Base-by-base conservation (phyloP, 2,113 vertebrate species). In the Pelobates fuscus region DNA sequence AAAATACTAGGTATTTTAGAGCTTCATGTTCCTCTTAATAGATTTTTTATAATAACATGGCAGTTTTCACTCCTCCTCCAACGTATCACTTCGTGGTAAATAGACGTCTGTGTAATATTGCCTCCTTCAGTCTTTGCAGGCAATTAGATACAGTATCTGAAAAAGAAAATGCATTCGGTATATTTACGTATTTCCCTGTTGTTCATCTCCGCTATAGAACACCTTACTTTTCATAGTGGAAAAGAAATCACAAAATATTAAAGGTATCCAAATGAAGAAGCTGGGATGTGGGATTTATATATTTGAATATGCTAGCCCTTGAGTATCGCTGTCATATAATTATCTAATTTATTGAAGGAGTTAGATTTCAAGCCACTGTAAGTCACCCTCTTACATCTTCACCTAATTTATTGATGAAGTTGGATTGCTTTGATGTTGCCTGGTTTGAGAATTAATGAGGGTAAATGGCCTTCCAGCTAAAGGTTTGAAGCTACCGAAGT, bases 321-420 rank as follows among this genome's bases (percentile, higher is more conserved):
- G 17, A 54, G n/a, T 57, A 46, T 43, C 62, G 1, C n/a, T 58
- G 10, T 29, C 12, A 58, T 29, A 25, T 59, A 74, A 74, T 74
- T 66, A 66, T 66, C 62, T 66, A 55, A 57, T 74, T 74, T 74
- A 74, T 57, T 74, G 62, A 58, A 66, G 70, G 52, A 58, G 71
- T 57, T 66, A 58, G 62, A 66, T 74, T 74, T 57, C 52, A 20
- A 74, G 61, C 32, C 71, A 74, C 52, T 41, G 71, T 74, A 66
- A 74, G 71, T 74, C 71, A 58, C 71, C 71, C 62, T 66, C 30
- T 74, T 74, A 66, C 71, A 74, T 66, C 71, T 74, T 58, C 62
- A 44, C 71, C 71, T 74, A 74, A 74, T 74, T 74, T 74, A 74
- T 74, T 74, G 71, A 66, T 74, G 62, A 58, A 57, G 71, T 74